Evolutionary conservation across 2,888 invertebrate species (phyloP), one percentile per base, ranked within the genome.

Genomic region (Heteropelma amictum): DNA sequence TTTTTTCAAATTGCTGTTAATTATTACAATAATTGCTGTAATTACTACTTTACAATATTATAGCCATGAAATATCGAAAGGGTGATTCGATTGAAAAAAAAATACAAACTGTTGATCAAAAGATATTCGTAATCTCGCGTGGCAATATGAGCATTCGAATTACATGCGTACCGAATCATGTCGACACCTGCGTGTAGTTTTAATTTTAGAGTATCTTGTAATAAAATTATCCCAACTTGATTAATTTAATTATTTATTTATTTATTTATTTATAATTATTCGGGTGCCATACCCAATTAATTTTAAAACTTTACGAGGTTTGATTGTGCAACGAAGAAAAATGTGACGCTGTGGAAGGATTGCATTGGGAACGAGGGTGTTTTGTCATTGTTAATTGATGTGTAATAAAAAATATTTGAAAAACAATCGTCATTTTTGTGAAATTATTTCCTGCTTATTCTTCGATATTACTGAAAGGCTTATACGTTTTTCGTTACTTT

Each of bases 251-350:
- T 63, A 81, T 77, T 77, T 77, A 81, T 80, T 80, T 79, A 80
- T 77, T 77, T 78, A 63, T 63, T 58, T 54, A 54, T 42, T 49
- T 23, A 49, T 83, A 83, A 72, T 56, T 77, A 79, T 79, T 80
- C 82, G 85, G 85, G 83, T 87, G 87, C 87, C 87, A 88, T 88
- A 85, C 85, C 84, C 84, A 85, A 74, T 58, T 76, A 79, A 0
- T 72, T 77, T 77, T 68, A 78, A 76, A 61, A 61, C 54, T 65
- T 65, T 61, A 60, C 45, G 19, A 45, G 35, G 23, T 58, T 30
- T 61, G 33, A 68, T 47, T 58, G 53, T 58, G 17, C 33, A 4
- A 51, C 12, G n/a, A n/a, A n/a, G 60, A 17, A 53, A 67, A 68
- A 47, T 65, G 30, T 21, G 47, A 30, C 53, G 70, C 49, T 70